phyloP scores from a whole-genome alignment of 2,888 invertebrate genomes.

The Leptinotarsa juncta region DNA sequence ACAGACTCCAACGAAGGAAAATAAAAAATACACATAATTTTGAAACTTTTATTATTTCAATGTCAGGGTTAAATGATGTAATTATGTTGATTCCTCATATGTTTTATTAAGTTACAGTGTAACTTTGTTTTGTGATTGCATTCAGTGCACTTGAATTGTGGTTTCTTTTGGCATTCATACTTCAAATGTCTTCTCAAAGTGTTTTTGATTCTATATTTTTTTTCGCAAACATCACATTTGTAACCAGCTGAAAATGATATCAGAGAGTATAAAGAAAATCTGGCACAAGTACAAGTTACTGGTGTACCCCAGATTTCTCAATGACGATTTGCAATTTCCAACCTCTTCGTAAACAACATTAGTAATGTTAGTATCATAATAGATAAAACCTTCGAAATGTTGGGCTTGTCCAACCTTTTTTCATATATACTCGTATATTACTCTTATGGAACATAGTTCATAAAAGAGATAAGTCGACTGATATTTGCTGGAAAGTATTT shows the following conservation, averaged over 20 bases:
- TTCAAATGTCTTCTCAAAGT: slow-evolving; percentile 45
- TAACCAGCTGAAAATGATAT: background rate
- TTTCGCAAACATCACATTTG: slow-evolving; percentile 23
- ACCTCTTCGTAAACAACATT: too few relatives aligned
- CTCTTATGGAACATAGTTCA: too few relatives aligned
- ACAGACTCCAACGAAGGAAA: too few relatives aligned
- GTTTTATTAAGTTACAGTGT: slow-evolving; percentile 9
- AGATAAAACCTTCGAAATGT: too few relatives aligned
- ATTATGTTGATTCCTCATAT: background rate
- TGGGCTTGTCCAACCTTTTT: too few relatives aligned
- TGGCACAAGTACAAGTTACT: too few relatives aligned
- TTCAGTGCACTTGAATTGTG: slow-evolving; percentile 41
- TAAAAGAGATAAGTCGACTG: too few relatives aligned
- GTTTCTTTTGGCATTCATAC: slow-evolving; percentile 64
- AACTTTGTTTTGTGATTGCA: slow-evolving; percentile 11
- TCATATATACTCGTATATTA: too few relatives aligned
- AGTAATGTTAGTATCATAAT: too few relatives aligned
- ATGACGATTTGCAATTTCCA: too few relatives aligned
- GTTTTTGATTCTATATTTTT: slow-evolving; percentile 22
- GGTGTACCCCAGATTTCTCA: too few relatives aligned
- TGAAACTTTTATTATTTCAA: background rate
- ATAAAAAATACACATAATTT: background rate
- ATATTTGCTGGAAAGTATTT: too few relatives aligned
- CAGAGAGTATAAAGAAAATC: background rate
- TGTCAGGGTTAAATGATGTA: background rate